A percentile compares a stretch with the other conserved stretches of the same genome.
Conservation (phyloP, 2,797 vertebrate species). For the Martes flavigula region DNA sequence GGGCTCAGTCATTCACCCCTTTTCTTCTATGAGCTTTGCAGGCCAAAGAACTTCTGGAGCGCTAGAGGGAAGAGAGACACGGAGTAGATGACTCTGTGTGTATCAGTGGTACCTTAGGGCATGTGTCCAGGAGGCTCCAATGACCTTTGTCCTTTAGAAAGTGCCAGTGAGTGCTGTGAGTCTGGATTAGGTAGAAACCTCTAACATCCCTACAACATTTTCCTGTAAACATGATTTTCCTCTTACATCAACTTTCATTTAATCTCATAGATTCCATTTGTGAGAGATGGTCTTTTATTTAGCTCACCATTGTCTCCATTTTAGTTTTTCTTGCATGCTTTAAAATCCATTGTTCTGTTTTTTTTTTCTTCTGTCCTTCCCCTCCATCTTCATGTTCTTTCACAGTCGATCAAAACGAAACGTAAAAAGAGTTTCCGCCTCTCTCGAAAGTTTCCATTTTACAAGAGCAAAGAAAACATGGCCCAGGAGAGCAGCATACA, state of each 20-base stretch:
- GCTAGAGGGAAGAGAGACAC: conserved; percentile 49
- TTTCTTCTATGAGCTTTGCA: conserved; percentile 67
- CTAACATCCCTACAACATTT: conserved; percentile 80
- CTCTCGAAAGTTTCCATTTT: conserved; percentile 99
- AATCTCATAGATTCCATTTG: conserved; percentile 85
- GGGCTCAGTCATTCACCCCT: not conserved
- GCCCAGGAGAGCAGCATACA: conserved; percentile 96
- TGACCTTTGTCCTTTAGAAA: conserved; percentile 75
- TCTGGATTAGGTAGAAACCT: conserved; percentile 70
- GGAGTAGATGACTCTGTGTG: conserved; percentile 50
- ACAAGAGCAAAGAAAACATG: conserved; percentile 99
- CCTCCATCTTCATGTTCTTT: conserved; percentile 89
- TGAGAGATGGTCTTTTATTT: conserved; percentile 79
- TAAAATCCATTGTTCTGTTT: conserved; percentile 85
- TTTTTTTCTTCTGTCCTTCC: conserved; percentile 83
- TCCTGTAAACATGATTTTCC: conserved; percentile 82
- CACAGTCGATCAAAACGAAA: conserved; percentile 99
- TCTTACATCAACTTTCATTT: conserved; percentile 83
- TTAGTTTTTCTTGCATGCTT: conserved; percentile 84
- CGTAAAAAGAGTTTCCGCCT: conserved; percentile 99
- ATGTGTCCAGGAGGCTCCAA: conserved; percentile 51
- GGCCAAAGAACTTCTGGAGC: conserved; percentile 60
- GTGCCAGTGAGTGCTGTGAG: conserved; percentile 70
- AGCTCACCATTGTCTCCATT: conserved; percentile 85
- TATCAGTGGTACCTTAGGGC: conserved; percentile 67